These are phyloP conservation scores for Ips typographus DNA, from an alignment of 1,140 invertebrate species.

Conservation along the genomic window DNA sequence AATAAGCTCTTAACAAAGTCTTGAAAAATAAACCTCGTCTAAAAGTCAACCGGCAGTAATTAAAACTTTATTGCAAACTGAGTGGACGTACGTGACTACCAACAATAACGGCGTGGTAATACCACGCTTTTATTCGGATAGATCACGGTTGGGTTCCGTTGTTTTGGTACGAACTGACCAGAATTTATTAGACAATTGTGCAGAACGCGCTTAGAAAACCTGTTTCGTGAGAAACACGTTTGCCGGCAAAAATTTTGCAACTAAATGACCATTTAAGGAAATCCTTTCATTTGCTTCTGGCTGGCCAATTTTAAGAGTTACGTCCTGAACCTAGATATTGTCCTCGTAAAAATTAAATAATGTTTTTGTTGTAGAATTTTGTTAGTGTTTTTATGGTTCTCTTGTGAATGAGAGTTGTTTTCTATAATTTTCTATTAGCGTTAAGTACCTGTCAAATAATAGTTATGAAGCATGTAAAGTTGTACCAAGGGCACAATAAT, in stretches of 20 bases:
- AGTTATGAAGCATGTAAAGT: no score
- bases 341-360: no score
- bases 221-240: conserved; percentile 5
- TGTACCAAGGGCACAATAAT: no score
- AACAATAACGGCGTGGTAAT: conserved; percentile 6
- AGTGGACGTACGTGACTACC: conserved; percentile 12
- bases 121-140: not conserved
- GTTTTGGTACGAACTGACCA: conserved; percentile 1
- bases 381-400: no score
- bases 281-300: not conserved
- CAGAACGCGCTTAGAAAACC: not conserved
- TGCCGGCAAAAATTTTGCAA: not conserved
- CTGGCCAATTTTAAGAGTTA: no score
- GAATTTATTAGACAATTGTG: conserved; percentile 17
- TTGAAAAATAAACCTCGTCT: not conserved
- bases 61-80: conserved; percentile 18
- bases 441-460: no score
- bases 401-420: no score
- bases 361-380: no score
- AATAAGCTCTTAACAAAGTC: no score
- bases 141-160: not conserved
- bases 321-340: no score
- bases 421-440: no score
- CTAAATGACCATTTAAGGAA: conserved; percentile 5
- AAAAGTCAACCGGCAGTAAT: conserved; percentile 9